These are phyloP conservation scores for Leuciscus waleckii DNA, from an alignment of 2,797 vertebrate genomes.

Conservation along the genomic window DNA sequence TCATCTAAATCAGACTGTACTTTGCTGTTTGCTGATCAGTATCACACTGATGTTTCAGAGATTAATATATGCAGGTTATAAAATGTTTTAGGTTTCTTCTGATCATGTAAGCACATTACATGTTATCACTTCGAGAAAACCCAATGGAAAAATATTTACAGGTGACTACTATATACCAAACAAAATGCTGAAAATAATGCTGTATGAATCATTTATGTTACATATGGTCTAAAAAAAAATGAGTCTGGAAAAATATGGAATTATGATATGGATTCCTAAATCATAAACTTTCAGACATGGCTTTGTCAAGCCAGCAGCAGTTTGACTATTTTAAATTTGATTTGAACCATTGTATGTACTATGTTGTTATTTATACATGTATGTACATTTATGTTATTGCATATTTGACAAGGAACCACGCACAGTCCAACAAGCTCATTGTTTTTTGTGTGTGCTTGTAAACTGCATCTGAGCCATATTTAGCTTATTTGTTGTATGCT, in stretches of 20 bases:
- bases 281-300: background rate
- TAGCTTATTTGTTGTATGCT: constrained; percentile 70
- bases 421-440: constrained; percentile 51
- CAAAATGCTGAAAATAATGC: background rate
- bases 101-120: background rate
- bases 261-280: background rate
- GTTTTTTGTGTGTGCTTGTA: constrained; percentile 71
- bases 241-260: background rate
- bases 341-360: constrained; percentile 3
- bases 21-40: background rate
- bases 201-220: background rate
- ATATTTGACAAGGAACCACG: constrained; percentile 58
- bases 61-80: background rate
- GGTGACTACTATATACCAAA: background rate
- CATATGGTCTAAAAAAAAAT: background rate
- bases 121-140: background rate
- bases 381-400: constrained; percentile 15
- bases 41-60: background rate
- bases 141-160: background rate
- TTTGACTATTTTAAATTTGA: background rate
- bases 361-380: constrained; percentile 8
- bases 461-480: constrained; percentile 84
- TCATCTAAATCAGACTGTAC: background rate
- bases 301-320: constrained; percentile 41
- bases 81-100: background rate